Percentiles rank a stretch among this genome's conserved stretches.
Evolutionary conservation across 2,797 vertebrate genomes (phyloP).

Genomic region (Adrianichthys oophorus): DNA sequence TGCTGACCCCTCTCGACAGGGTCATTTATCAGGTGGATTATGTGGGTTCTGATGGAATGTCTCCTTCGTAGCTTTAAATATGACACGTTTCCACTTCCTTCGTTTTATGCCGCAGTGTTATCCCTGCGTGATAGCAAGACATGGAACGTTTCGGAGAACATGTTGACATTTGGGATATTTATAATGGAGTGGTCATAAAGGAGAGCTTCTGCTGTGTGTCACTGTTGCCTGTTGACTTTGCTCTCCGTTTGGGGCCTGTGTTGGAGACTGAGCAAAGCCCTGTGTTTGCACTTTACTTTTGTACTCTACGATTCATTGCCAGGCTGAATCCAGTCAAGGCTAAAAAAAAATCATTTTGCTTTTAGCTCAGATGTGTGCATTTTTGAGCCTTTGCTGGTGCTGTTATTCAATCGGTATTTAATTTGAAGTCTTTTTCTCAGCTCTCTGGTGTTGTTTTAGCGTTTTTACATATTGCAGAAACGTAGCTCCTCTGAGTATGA

Average conservation of each 20-base stretch:
- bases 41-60: conserved; percentile 41
- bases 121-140: conserved; percentile 41
- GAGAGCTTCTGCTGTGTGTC: conserved; percentile 61
- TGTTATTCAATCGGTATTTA: conserved; percentile 43
- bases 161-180: conserved; percentile 78
- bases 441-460: conserved; percentile 26
- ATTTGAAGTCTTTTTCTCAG: conserved; percentile 38
- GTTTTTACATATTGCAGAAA: conserved; percentile 33
- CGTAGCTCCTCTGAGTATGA: conserved; percentile 33
- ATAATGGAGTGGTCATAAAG: conserved; percentile 70
- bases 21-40: conserved; percentile 68
- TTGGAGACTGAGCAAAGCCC: conserved; percentile 45
- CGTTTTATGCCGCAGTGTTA: conserved; percentile 29
- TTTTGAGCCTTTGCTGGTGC: conserved; percentile 26
- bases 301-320: conserved; percentile 36
- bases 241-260: conserved; percentile 51
- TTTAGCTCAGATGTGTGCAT: conserved; percentile 30
- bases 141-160: conserved; percentile 51
- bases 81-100: conserved; percentile 40
- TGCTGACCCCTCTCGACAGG: conserved; percentile 57
- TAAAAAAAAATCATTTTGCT: conserved; percentile 45
- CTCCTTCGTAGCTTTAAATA: conserved; percentile 53
- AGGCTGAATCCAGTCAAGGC: conserved; percentile 35
- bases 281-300: conserved; percentile 44
- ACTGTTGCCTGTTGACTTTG: conserved; percentile 66